Conservation (phyloP, 2,888 invertebrate species). For the Parnassius mnemosyne region DNA sequence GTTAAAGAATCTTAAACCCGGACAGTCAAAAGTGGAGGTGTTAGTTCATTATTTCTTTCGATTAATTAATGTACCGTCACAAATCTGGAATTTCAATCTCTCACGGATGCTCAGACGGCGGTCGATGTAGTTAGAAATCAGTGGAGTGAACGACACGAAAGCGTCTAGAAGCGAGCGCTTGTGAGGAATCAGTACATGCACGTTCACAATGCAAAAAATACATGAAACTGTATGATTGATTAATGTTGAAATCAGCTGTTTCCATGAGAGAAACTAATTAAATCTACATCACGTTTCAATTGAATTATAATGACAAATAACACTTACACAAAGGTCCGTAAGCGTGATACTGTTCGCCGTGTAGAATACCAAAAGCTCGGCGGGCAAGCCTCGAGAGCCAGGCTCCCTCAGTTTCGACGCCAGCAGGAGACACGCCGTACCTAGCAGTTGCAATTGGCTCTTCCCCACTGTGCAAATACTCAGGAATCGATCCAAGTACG, state of each 20-base stretch:
- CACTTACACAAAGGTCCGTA: slow-evolving; percentile 93
- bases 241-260: slow-evolving; percentile 59
- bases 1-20: slow-evolving; percentile 1
- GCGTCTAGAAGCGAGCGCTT: slow-evolving; percentile 44
- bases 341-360: slow-evolving; percentile 95
- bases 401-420: slow-evolving; percentile 96
- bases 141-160: slow-evolving; percentile 56
- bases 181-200: slow-evolving; percentile 36
- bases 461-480: slow-evolving; percentile 90
- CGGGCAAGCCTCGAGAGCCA: slow-evolving; percentile 85
- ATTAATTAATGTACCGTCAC: slow-evolving; percentile 49
- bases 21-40: slow-evolving; percentile 16
- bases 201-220: slow-evolving; percentile 44
- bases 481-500: slow-evolving; percentile 96
- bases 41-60: slow-evolving; percentile 29
- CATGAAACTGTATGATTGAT: slow-evolving; percentile 55
- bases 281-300: slow-evolving; percentile 3
- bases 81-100: slow-evolving; percentile 61
- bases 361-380: slow-evolving; percentile 92
- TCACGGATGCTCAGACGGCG: slow-evolving; percentile 55
- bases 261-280: slow-evolving; percentile 45
- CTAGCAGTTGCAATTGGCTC: slow-evolving; percentile 94
- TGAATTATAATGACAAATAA: slow-evolving; percentile 14
- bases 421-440: slow-evolving; percentile 94
- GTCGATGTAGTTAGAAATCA: slow-evolving; percentile 59